A percentile compares a stretch with the other conserved stretches of the same genome.
phyloP scores from a whole-genome alignment of 2,113 vertebrate genomes.

The Dicrurus megarhynchus region DNA sequence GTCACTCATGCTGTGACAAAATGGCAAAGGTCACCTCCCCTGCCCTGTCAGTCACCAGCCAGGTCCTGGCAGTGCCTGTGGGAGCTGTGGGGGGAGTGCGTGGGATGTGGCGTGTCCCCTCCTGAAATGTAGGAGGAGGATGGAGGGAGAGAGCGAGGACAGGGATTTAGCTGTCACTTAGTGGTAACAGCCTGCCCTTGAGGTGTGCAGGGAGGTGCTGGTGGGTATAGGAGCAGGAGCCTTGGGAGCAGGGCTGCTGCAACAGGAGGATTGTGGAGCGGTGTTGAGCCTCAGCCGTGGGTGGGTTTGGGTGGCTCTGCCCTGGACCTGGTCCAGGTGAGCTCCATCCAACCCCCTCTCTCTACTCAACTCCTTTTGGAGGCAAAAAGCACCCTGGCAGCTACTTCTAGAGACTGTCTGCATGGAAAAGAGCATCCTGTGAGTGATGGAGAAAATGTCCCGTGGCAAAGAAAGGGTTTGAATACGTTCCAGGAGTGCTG shows the following conservation, averaged over 20 bases:
- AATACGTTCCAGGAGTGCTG: background rate
- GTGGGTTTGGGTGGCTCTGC: background rate
- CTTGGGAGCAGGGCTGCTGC: background rate
- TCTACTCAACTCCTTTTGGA: background rate
- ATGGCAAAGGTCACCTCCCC: background rate
- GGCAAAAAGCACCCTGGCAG: background rate
- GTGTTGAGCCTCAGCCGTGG: background rate
- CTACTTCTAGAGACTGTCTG: background rate
- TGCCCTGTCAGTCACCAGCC: background rate
- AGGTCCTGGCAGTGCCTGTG: background rate
- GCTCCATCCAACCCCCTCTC: background rate
- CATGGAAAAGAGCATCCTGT: background rate
- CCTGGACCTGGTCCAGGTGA: background rate
- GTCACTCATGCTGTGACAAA: background rate
- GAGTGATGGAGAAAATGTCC: conserved; percentile 8
- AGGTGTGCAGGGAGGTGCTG: background rate
- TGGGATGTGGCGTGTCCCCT: accelerated
- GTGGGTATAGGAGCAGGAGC: background rate
- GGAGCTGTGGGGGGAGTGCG: background rate
- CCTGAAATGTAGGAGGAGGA: background rate
- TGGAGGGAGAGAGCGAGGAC: background rate
- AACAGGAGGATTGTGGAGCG: background rate
- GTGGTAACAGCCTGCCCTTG: background rate
- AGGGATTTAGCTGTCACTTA: background rate
- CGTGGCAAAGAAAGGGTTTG: background rate